Conservation (phyloP, 2,888 invertebrate genomes). For the Pristionchus exspectatus region DNA sequence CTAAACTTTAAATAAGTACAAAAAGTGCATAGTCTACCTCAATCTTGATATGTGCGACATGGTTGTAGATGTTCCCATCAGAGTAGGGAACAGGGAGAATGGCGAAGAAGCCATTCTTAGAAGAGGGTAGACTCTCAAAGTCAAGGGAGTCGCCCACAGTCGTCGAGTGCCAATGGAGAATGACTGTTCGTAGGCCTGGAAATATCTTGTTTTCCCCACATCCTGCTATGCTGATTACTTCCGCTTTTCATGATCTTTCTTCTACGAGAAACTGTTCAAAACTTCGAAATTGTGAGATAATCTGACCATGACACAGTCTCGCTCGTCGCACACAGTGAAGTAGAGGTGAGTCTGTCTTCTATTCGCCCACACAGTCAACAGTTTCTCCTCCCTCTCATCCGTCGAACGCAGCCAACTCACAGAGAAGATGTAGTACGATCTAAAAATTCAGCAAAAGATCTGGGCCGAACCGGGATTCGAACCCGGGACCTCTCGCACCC, state of each 20-base stretch:
- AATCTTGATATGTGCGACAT: slow-evolving; percentile 79
- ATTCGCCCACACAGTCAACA: slow-evolving; percentile 72
- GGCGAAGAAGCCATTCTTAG: slow-evolving; percentile 78
- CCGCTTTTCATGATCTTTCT: background rate
- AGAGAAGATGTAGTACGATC: slow-evolving; percentile 67
- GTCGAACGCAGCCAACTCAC: slow-evolving; percentile 64
- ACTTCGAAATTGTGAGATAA: background rate
- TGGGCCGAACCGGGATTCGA: slow-evolving; percentile 76
- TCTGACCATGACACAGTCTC: slow-evolving; percentile 65
- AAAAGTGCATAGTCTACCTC: slow-evolving; percentile 61
- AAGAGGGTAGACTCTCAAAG: slow-evolving; percentile 64
- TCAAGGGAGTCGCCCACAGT: slow-evolving; percentile 72
- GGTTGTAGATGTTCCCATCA: slow-evolving; percentile 79
- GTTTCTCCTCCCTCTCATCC: slow-evolving; percentile 59
- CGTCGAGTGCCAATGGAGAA: slow-evolving; percentile 62
- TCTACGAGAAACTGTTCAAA: background rate
- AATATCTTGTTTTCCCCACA: background rate
- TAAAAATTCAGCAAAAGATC: slow-evolving; percentile 54
- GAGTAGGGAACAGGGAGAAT: slow-evolving; percentile 79
- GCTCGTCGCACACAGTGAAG: slow-evolving; percentile 68
- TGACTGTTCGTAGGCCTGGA: slow-evolving; percentile 64
- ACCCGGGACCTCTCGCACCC: slow-evolving; percentile 79
- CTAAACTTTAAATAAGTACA: too few relatives aligned
- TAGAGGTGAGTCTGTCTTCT: slow-evolving; percentile 68
- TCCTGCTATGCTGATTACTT: background rate